These are phyloP conservation scores for Oncorhynchus tshawytscha DNA, from an alignment of 2,113 vertebrate species.

Conservation along the genomic window DNA sequence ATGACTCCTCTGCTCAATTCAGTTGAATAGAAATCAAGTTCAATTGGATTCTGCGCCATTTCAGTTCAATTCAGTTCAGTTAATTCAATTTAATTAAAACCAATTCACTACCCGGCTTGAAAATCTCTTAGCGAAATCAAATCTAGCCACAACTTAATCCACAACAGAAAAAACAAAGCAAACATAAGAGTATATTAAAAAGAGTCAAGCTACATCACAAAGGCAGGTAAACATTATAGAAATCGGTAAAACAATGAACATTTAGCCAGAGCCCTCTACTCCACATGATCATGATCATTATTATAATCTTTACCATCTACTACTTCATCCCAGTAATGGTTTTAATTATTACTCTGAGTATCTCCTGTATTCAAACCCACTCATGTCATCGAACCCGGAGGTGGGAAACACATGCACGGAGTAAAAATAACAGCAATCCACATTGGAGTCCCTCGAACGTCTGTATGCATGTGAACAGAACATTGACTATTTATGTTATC, in stretches of 20 bases:
- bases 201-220: too few relatives aligned
- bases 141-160: too few relatives aligned
- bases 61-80: not conserved
- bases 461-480: not conserved
- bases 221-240: too few relatives aligned
- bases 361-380: not conserved
- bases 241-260: not conserved
- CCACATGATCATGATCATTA: not conserved
- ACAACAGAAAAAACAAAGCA: too few relatives aligned
- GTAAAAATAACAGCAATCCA: not conserved
- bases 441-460: not conserved
- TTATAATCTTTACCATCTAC: not conserved
- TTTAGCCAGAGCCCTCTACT: not conserved
- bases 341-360: not conserved
- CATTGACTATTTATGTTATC: not conserved
- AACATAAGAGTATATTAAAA: too few relatives aligned
- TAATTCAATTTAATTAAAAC: not conserved
- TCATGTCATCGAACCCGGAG: slow-evolving; percentile 3
- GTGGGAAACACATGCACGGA: not conserved
- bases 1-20: not conserved
- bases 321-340: not conserved
- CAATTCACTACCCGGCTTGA: too few relatives aligned
- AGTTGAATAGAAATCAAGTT: not conserved
- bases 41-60: not conserved
- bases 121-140: too few relatives aligned